These are phyloP conservation scores for Brachionichthys hirsutus DNA, from an alignment of 2,113 vertebrate genomes.

Conservation along the genomic window DNA sequence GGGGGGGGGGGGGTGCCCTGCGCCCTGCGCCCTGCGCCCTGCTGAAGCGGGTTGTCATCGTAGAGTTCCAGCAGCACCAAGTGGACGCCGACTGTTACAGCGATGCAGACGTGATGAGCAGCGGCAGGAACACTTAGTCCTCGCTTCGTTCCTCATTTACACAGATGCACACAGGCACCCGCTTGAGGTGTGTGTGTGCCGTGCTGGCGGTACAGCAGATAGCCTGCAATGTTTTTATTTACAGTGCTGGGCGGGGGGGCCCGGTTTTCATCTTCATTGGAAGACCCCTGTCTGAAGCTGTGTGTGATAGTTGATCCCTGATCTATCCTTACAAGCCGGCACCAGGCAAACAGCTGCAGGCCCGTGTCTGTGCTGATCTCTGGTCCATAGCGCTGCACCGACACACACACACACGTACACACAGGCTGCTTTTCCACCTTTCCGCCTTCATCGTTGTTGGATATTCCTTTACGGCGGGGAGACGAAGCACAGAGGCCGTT, in stretches of 20 bases:
- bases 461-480: slow-evolving; percentile 28
- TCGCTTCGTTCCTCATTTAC: slow-evolving; percentile 13
- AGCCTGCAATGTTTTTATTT: not conserved
- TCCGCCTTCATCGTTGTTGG: slow-evolving; percentile 51
- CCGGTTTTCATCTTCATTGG: not conserved
- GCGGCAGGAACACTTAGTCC: slow-evolving; percentile 43
- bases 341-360: slow-evolving; percentile 29
- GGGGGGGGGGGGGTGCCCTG: too few relatives aligned
- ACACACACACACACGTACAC: slow-evolving; percentile 14
- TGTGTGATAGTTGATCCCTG: slow-evolving; percentile 1
- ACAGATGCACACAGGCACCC: slow-evolving; percentile 25
- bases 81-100: slow-evolving; percentile 24
- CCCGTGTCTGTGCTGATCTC: slow-evolving; percentile 29
- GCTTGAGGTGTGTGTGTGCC: slow-evolving; percentile 5
- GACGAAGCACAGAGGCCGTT: slow-evolving; percentile 30
- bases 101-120: slow-evolving; percentile 41
- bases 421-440: slow-evolving; percentile 42
- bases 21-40: slow-evolving; percentile 6
- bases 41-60: not conserved
- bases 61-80: slow-evolving; percentile 58
- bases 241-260: too few relatives aligned
- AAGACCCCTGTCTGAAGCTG: slow-evolving; percentile 4
- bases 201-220: slow-evolving; percentile 8
- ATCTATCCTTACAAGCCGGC: slow-evolving; percentile 1
- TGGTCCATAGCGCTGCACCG: slow-evolving; percentile 33